A percentile compares a stretch with the other conserved stretches of the same genome.
phyloP scores from a whole-genome alignment of 2,888 invertebrate genomes.

The Drosophila subquinaria region DNA sequence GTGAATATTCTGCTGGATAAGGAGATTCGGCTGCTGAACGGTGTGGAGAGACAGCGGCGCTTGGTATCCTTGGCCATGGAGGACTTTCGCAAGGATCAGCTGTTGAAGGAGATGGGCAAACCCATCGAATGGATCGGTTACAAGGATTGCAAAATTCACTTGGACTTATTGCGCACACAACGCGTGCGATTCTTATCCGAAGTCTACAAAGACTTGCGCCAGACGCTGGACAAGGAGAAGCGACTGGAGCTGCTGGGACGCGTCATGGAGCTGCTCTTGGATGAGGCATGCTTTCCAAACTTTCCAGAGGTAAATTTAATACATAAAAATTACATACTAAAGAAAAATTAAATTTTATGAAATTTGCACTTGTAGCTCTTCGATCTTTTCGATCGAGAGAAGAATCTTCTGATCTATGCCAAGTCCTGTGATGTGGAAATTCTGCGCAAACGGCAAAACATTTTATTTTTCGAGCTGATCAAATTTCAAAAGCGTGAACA shows the following conservation, averaged over 20 bases:
- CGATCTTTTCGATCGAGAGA: conserved; percentile 84
- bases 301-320: conserved; percentile 72
- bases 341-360: neutral
- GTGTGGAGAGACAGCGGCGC: conserved; percentile 89
- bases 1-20: conserved; percentile 90
- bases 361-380: conserved; percentile 62
- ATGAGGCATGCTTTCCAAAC: conserved; percentile 79
- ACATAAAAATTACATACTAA: neutral
- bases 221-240: conserved; percentile 88
- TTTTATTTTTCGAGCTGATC: conserved; percentile 83
- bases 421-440: conserved; percentile 83
- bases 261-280: conserved; percentile 88
- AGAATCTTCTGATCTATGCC: conserved; percentile 80
- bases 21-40: conserved; percentile 87
- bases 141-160: conserved; percentile 89
- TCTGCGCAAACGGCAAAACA: conserved; percentile 81
- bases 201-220: conserved; percentile 89
- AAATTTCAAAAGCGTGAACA: conserved; percentile 76
- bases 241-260: conserved; percentile 90
- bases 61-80: conserved; percentile 88
- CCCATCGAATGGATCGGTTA: conserved; percentile 92
- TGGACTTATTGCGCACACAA: conserved; percentile 93
- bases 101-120: conserved; percentile 89
- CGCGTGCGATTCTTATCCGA: conserved; percentile 91
- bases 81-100: conserved; percentile 87